Evolutionary conservation across 2,888 invertebrate species (phyloP).

Genomic region (Parochlus steinenii): DNA sequence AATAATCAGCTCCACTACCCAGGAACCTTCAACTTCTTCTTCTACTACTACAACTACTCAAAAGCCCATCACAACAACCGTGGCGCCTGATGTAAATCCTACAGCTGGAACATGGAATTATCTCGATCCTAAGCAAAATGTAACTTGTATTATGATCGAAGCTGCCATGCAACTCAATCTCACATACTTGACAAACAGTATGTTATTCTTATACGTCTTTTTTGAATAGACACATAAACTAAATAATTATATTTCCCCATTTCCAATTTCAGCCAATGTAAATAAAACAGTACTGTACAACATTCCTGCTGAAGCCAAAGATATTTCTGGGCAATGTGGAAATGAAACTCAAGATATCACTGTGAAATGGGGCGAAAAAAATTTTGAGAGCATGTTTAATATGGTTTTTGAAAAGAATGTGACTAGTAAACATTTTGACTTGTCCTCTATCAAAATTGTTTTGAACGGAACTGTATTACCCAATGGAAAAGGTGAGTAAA

Average conservation of each 20-base stretch:
- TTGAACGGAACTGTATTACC: slow-evolving; percentile 25
- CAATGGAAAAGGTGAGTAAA: slow-evolving; percentile 22
- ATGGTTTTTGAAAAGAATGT: slow-evolving; percentile 31
- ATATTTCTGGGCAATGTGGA: slow-evolving; percentile 29
- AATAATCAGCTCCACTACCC: too few relatives aligned
- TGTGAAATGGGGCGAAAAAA: slow-evolving; percentile 28
- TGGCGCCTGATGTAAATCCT: too few relatives aligned
- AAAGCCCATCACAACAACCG: too few relatives aligned
- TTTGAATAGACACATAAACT: not conserved
- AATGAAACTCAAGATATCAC: slow-evolving; percentile 23
- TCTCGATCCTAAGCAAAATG: slow-evolving; percentile 30
- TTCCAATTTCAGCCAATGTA: slow-evolving; percentile 24
- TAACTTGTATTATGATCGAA: slow-evolving; percentile 45
- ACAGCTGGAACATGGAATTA: slow-evolving; percentile 33
- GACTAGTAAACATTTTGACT: slow-evolving; percentile 21
- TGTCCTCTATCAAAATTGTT: slow-evolving; percentile 20
- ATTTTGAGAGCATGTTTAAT: slow-evolving; percentile 20
- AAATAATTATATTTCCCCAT: too few relatives aligned
- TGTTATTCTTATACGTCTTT: slow-evolving; percentile 10
- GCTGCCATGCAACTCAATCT: slow-evolving; percentile 50
- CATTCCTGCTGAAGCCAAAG: slow-evolving; percentile 29
- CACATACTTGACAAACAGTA: slow-evolving; percentile 25
- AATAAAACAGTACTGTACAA: slow-evolving; percentile 23
- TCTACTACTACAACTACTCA: too few relatives aligned
- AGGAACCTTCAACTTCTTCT: too few relatives aligned